Percentiles rank a stretch among this genome's conserved stretches.
Conservation (phyloP, 2,797 vertebrate genomes). For the Anabacerthia variegaticeps region DNA sequence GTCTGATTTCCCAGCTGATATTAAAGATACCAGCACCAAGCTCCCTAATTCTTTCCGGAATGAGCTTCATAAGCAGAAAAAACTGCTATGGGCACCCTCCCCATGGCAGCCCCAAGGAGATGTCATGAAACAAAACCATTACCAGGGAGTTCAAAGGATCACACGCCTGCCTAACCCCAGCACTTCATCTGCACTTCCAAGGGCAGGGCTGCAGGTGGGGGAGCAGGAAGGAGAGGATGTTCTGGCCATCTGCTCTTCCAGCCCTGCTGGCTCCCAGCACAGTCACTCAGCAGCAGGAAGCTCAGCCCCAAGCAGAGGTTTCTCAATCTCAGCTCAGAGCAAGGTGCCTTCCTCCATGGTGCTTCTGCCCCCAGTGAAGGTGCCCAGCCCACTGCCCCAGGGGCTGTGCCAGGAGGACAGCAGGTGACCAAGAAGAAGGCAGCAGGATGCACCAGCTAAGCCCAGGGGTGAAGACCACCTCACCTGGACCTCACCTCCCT, state of each 20-base stretch:
- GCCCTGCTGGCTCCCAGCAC: fast-evolving
- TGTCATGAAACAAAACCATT: neutral
- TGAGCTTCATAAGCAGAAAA: constrained; percentile 5
- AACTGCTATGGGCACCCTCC: neutral
- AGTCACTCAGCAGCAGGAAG: neutral
- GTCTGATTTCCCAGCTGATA: neutral
- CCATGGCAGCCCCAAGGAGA: neutral
- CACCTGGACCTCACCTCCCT: neutral
- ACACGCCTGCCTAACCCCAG: neutral
- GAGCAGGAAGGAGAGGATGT: neutral
- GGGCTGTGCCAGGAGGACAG: fast-evolving
- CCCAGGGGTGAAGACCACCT: neutral
- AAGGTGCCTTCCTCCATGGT: neutral
- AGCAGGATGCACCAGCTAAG: neutral
- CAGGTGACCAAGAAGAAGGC: fast-evolving
- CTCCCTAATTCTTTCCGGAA: neutral
- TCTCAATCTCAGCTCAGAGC: neutral
- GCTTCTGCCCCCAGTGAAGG: neutral
- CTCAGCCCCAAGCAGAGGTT: neutral
- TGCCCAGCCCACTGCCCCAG: neutral
- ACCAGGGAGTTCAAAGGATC: neutral
- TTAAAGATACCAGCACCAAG: neutral
- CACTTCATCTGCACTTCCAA: neutral
- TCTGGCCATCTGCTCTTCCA: neutral
- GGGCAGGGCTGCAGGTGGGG: neutral